Percentiles rank a stretch among this genome's conserved stretches.
Conservation (phyloP, 2,888 invertebrate species). For the Cepaea hortensis region DNA sequence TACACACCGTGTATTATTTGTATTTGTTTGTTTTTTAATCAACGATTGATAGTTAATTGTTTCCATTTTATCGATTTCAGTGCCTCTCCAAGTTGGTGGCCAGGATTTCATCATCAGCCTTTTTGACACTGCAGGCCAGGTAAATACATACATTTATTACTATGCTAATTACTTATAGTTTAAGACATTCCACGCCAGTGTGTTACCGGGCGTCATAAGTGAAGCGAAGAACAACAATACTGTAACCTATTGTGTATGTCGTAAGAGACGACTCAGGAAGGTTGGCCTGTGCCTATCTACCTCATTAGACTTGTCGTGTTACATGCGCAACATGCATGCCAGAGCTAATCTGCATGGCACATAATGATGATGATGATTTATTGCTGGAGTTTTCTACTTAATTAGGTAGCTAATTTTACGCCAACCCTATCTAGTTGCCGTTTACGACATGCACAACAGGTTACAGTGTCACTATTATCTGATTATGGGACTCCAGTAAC, state of each 20-base stretch:
- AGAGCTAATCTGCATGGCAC: too few relatives aligned
- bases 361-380: too few relatives aligned
- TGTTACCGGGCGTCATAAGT: too few relatives aligned
- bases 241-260: too few relatives aligned
- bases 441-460: too few relatives aligned
- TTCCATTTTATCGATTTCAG: conserved; percentile 52
- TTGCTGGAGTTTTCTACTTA: too few relatives aligned
- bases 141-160: conserved; percentile 35
- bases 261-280: too few relatives aligned
- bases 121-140: conserved; percentile 67
- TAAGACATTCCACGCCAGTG: not conserved
- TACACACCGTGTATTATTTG: not conserved
- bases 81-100: conserved; percentile 60
- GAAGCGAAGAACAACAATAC: too few relatives aligned
- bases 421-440: too few relatives aligned
- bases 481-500: too few relatives aligned
- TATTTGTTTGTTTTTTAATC: not conserved
- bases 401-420: too few relatives aligned
- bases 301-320: not conserved
- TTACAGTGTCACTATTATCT: too few relatives aligned
- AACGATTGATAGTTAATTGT: not conserved
- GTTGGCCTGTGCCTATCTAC: not conserved
- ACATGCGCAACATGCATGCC: not conserved
- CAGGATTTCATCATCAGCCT: conserved; percentile 66
- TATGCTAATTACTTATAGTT: not conserved